Evolutionary conservation across 2,113 vertebrate genomes (phyloP), one percentile per base, ranked within the genome.

Genomic region (Bufo gargarizans): DNA sequence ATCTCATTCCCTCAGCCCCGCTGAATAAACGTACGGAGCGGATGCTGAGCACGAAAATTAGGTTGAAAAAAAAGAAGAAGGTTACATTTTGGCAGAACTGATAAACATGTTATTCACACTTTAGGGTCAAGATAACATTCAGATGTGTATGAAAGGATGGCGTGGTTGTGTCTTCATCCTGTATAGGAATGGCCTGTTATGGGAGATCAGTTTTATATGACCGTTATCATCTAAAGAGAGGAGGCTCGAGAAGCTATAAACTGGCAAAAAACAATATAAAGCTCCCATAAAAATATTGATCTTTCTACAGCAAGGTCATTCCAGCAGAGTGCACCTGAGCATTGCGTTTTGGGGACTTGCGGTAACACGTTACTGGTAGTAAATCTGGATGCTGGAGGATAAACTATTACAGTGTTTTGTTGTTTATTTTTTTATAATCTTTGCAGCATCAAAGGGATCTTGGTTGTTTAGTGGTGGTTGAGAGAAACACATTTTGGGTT

Each of bases 91-190:
- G 22, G 20, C 87, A 65, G 69, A 6, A 6, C 14, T 77, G 71
- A 83, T 84, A 84, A 88, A 88, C 69, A 82, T 88, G 80, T 88
- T 88, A 88, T 83, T 88, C 71, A 74, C 16, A 43, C 69, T 84
- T 58, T 55, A 77, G 80, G 87, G 87, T 88, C 87, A 88, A 77
- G 80, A 88, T 77, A 65, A 84, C 87, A 83, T 65, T 83, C 56
- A 76, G 80, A 77, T 88, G 80, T 77, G 87, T 77, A 77, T 88
- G 71, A 63, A 88, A 88, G 87, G 69, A 84, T 88, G 87, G 71
- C 49, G 65, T 88, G 87, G 13, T 71, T 7, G 20, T 50, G 69
- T 61, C 69, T 63, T 76, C 47, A 88, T 88, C 65, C 79, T 83
- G 79, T 67, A 78, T 61, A 67, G 78, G 76, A 86, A 79, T 69